Evolutionary conservation across 2,797 vertebrate species (phyloP), one percentile per base, ranked within the genome.

Genomic region (Coracias cyanogaster): DNA sequence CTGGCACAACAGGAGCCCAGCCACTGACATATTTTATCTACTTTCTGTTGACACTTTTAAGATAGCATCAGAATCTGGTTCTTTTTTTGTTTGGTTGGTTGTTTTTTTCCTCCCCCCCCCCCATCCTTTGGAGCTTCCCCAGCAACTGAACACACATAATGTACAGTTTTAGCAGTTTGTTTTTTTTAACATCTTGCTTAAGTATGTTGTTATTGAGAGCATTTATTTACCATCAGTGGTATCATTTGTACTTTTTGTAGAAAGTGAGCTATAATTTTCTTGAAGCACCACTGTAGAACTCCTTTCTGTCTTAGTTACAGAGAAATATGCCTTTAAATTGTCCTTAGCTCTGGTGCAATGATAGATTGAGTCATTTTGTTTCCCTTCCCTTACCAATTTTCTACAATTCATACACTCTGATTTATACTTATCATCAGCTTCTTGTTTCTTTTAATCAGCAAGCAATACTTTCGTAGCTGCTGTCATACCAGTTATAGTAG

Each of bases 391-490:
- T 93, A 86, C 28, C 39, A 91, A n/a, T 88, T 93, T 95, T 83
- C 52, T 70, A 29, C 1, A 3, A 48, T 86, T 94, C 35, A 16
- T 93, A n/a, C n/a, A 37, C 28, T 84, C 33, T 62, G 61, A 77
- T 90, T 88, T 83, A n/a, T 81, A 70, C 88, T 88, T 90, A 51
- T 80, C 12, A 46, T 70, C 60, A 70, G 13, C 16, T 79, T 92
- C 37, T 94, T 85, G 16, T 73, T 93, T 94, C 39, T 90, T 43
- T 91, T 91, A 88, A 85, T 85, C n/a, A 70, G 25, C 15, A 62
- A 86, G 31, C 9, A 82, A n/a, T 87, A 6, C 35, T 90, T 87
- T 77, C 64, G 45, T 67, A 64, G n/a, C 39, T 77, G 29, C 46
- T 90, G 9, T 91, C 19, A 35, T 82, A 94, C 39, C 33, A 85